Evolutionary conservation across 2,113 vertebrate genomes (phyloP).

Genomic region (Taurulus bubalis): DNA sequence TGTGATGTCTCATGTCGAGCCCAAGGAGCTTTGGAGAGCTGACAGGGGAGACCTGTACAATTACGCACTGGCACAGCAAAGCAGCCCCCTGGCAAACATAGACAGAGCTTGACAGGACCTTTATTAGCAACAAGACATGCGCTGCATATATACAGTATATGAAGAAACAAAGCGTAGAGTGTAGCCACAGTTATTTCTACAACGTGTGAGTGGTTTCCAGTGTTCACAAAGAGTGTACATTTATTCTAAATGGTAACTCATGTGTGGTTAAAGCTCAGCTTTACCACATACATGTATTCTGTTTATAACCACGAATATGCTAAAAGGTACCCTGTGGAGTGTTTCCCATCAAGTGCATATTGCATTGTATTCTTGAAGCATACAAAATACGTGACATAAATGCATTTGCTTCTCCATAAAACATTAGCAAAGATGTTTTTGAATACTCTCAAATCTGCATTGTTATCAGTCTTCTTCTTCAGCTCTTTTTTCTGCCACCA

Average conservation of each 20-base stretch:
- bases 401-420: neutral
- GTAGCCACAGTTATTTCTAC: constrained; percentile 22
- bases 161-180: constrained; percentile 37
- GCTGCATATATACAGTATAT: constrained; percentile 32
- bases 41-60: constrained; percentile 70
- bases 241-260: constrained; percentile 30
- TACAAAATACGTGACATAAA: neutral
- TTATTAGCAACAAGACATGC: constrained; percentile 62
- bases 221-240: neutral
- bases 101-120: constrained; percentile 59
- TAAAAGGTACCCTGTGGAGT: neutral
- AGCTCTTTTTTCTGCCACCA: neutral
- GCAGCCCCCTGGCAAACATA: constrained; percentile 66
- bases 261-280: constrained; percentile 25
- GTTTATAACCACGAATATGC: constrained; percentile 13
- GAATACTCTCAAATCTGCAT: neutral
- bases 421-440: neutral
- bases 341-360: constrained; percentile 2
- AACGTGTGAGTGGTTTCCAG: neutral
- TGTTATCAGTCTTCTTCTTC: neutral
- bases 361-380: neutral
- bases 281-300: constrained; percentile 26
- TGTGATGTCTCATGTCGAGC: constrained; percentile 64
- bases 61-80: constrained; percentile 73
- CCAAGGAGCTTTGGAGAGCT: constrained; percentile 60